phyloP scores from a whole-genome alignment of 1,140 invertebrate species.

The Elymnias hypermnestra region DNA sequence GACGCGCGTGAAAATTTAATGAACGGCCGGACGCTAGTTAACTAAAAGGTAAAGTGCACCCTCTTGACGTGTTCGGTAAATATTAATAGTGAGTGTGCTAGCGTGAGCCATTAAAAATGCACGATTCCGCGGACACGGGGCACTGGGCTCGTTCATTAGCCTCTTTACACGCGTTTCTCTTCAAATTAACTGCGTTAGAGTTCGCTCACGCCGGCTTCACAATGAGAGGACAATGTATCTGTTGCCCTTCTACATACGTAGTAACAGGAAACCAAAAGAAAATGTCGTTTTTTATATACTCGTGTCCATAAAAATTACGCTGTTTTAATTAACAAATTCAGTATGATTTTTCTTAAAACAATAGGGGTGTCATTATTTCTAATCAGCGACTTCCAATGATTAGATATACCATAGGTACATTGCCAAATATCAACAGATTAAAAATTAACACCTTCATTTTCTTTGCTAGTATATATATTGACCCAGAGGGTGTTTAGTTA shows the following conservation, averaged over 20 bases:
- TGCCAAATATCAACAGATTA: too few relatives aligned
- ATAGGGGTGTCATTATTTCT: too few relatives aligned
- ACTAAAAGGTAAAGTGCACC: slow-evolving; percentile 76
- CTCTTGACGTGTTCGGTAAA: slow-evolving; percentile 75
- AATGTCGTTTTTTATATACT: too few relatives aligned
- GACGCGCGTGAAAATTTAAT: slow-evolving; percentile 76
- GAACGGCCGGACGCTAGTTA: slow-evolving; percentile 75
- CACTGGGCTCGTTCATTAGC: slow-evolving; percentile 55
- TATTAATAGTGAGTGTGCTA: slow-evolving; percentile 74
- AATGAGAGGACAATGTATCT: not conserved
- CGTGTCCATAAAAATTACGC: too few relatives aligned
- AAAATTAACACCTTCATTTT: too few relatives aligned
- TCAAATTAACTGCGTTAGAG: slow-evolving; percentile 33
- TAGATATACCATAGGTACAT: too few relatives aligned
- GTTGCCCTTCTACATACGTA: not conserved
- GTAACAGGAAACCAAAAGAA: too few relatives aligned
- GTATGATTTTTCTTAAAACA: too few relatives aligned
- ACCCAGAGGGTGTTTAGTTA: too few relatives aligned
- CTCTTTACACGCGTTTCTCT: slow-evolving; percentile 47
- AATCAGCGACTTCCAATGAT: too few relatives aligned
- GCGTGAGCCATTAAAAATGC: slow-evolving; percentile 72
- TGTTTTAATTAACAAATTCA: too few relatives aligned
- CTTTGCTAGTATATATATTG: too few relatives aligned
- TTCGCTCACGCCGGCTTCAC: slow-evolving; percentile 4
- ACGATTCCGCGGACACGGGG: slow-evolving; percentile 65